These are phyloP conservation scores for Riparia riparia DNA, from an alignment of 2,113 vertebrate species.

Conservation along the genomic window DNA sequence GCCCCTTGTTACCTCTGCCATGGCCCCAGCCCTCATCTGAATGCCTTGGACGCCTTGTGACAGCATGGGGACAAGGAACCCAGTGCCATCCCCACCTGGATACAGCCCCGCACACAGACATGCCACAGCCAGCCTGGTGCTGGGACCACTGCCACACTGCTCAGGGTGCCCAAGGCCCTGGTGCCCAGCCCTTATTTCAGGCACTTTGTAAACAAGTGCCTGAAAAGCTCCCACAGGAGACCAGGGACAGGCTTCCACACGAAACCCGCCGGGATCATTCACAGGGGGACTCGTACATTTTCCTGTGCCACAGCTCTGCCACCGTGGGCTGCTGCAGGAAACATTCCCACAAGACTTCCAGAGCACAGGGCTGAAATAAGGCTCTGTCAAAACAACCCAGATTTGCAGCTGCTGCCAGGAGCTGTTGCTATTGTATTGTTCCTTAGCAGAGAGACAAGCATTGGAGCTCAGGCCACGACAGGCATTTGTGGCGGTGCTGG, in stretches of 20 bases:
- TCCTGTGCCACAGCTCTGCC: background rate
- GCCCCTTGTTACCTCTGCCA: background rate
- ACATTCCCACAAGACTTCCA: background rate
- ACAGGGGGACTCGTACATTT: background rate
- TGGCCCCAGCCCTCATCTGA: background rate
- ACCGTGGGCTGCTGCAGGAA: background rate
- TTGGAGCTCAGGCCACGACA: background rate
- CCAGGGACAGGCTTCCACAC: background rate
- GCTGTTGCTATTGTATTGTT: slow-evolving; percentile 1
- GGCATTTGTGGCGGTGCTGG: accelerated
- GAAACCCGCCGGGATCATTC: background rate
- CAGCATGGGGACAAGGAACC: background rate
- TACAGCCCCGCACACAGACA: accelerated
- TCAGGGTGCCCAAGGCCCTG: no score
- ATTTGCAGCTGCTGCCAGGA: slow-evolving; percentile 17
- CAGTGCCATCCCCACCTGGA: background rate
- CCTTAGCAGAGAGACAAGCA: background rate
- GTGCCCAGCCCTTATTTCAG: background rate
- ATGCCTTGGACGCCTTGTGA: accelerated
- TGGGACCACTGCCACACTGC: no score
- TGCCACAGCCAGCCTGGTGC: accelerated
- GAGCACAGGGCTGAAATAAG: background rate
- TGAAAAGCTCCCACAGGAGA: background rate
- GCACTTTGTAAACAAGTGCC: background rate
- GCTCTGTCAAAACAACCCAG: slow-evolving; percentile 29